Base-by-base conservation (phyloP, 2,888 invertebrate species). In the Thyatira batis region DNA sequence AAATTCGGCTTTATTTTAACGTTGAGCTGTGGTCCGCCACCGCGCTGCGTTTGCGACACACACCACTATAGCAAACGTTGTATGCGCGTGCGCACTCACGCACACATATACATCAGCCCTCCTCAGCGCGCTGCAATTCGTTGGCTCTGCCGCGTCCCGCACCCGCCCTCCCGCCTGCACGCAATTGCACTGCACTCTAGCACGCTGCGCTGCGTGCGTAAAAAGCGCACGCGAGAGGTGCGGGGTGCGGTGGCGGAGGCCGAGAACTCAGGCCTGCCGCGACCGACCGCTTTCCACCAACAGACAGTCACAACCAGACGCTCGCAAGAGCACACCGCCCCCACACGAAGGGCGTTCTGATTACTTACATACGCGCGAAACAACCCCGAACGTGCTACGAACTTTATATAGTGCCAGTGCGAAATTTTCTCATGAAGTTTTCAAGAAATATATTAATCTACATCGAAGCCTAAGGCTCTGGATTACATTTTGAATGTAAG, bases 131-230 rank as follows among this genome's bases (percentile, higher is more conserved):
- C 89, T 90, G 91, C 92, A 90, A 90, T 91, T 91, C 91, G 90
- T 92, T 83, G 87, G 78, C 76, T n/a, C 84, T 73, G 64, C 78
- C 73, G 71, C 78, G 62, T 67, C 78, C 73, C 79, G 73, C 79
- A 67, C 72, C 72, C 80, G 67, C 72, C 72, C 80, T 76, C 78
- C 67, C 80, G 69, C 80, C 85, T 88, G 86, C 87, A 84, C 89
- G 89, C 91, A 91, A 91, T 92, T 91, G 90, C 91, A 90, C 86
- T 91, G 90, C 90, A 89, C 88, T 88, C 85, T 66, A 79, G 78
- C 78, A 78, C 79, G 84, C 76, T 80, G 82, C 82, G 82, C 78
- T 84, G 84, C 84, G 86, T 89, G 91, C 90, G 90, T 90, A 91
- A 90, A 91, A 91, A 91, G 90, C 92, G 92, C 92, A 92, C 87